Evolutionary conservation across 1,140 invertebrate species (phyloP), one percentile per base, ranked within the genome.

Genomic region (Drosophila bocqueti): DNA sequence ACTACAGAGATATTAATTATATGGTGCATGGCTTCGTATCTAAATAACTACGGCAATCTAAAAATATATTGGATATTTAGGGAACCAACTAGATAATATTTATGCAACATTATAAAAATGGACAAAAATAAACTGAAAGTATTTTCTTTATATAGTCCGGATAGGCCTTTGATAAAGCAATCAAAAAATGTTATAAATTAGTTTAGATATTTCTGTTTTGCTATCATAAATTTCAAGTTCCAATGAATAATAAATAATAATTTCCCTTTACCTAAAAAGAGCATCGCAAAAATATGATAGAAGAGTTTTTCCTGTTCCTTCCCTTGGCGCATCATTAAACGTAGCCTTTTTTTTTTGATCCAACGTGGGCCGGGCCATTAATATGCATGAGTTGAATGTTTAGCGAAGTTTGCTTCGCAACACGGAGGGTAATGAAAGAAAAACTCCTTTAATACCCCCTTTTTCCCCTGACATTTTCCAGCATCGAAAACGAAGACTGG

Each of bases 401-500:
- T 69, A 38, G 38, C 29, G 36, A 26, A 66, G 61, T 55, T 81
- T 13, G 42, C 67, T 67, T 36, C n/a, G 26, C 26, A 81, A 60
- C 52, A 55, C 21, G 49, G 11, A 46, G 52, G 42, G 52, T 83
- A 66, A 81, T 75, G 47, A 69, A 75, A 62, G 55, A 38, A 46
- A 62, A 79, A 63, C 49, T 63, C 49, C 31, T 55, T 29, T n/a
- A 49, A 26, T 38, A 38, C 36, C 9, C 40, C 15, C 21, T 6
- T 26, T 40, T 40, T 15, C 10, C 40, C 8, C 16, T 10, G 13
- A 42, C 24, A 38, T 21, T 16, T 18, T 36, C 8, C 69, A 92
- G 90, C 55, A 92, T 92, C 18, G 71, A 91, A 45, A 90, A 92
- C 50, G 87, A 92, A 40, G 90, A 93, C 24, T 93, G 91, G 89